Evolutionary conservation across 2,888 invertebrate genomes (phyloP), one percentile per base, ranked within the genome.

Genomic region (Phyto melanocephala): DNA sequence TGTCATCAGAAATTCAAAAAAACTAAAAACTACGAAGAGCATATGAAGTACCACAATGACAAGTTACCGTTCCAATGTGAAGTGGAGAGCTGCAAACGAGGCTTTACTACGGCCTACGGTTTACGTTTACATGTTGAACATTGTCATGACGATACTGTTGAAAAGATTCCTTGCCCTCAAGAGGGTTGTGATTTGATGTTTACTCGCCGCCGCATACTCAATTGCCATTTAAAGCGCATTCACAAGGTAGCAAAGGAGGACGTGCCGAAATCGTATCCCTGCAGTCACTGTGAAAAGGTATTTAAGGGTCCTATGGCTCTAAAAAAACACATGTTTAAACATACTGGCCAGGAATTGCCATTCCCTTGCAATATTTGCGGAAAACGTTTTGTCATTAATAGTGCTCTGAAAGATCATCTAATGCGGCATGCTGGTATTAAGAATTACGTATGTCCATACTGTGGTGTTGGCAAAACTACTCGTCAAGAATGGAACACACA

Each of bases 361-460:
- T 90, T 89, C 76, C 89, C 89, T 0, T 90, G 90, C 83, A 88
- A 88, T 68, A 89, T 89, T 15, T 90, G 90, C 22, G 89, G 89
- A 42, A 90, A 90, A 28, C 87, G 90, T 2, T 90, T 90, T 63
- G 90, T 90, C 8, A 90, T 90, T 13, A 90, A 89, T 54, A 88
- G 89, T 35, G 90, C 90, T 1, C 85, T 91, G 2, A 87, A 90
- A 58, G 90, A 90, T 79, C 91, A 90, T 76, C 77, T 90, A 17
- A 90, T 90, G 87, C 88, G 90, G 0, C 90, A 90, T 75, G 89
- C 90, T 0, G 91, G 90, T n/a, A 90, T 91, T 60, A 90, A 90
- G 74, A 90, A 90, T 35, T 90, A 90, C 54, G 89, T 90, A 1
- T 90, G 90, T 45, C 90, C 90, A 0, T 89, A 90, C 45, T 90